Conservation (phyloP, 2,113 vertebrate species). For the Lathamus discolor region DNA sequence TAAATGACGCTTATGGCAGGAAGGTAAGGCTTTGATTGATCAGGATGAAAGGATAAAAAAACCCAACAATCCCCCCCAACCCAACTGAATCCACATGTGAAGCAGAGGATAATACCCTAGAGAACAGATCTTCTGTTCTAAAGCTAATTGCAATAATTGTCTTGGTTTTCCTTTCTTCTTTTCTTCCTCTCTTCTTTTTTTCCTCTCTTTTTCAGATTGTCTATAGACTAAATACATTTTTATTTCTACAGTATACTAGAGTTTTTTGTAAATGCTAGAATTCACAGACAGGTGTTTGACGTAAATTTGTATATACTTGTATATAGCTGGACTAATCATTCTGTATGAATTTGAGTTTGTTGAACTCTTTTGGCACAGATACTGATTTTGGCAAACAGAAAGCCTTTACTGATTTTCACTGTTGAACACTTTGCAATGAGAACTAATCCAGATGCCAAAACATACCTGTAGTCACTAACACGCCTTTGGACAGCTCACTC, state of each 20-base stretch:
- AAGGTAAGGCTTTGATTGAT: neutral
- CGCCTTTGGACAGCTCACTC: neutral
- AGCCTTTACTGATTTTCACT: neutral
- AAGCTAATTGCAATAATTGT: neutral
- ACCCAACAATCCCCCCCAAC: fast-evolving
- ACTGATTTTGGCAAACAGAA: neutral
- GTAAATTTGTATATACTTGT: neutral
- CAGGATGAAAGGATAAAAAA: neutral
- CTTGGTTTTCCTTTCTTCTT: neutral
- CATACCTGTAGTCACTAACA: neutral
- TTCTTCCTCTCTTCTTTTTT: neutral
- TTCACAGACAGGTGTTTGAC: neutral
- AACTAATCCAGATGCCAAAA: neutral
- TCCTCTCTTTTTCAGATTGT: fast-evolving
- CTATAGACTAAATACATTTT: neutral
- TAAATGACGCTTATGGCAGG: neutral
- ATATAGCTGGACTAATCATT: neutral
- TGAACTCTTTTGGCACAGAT: neutral
- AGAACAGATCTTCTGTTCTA: neutral
- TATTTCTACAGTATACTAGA: neutral
- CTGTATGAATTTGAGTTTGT: neutral
- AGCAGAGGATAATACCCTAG: neutral
- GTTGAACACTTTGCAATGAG: neutral
- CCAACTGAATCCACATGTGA: neutral
- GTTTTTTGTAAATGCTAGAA: neutral